Evolutionary conservation across 2,888 invertebrate genomes (phyloP).

Genomic region (Parascotia fuliginaria): DNA sequence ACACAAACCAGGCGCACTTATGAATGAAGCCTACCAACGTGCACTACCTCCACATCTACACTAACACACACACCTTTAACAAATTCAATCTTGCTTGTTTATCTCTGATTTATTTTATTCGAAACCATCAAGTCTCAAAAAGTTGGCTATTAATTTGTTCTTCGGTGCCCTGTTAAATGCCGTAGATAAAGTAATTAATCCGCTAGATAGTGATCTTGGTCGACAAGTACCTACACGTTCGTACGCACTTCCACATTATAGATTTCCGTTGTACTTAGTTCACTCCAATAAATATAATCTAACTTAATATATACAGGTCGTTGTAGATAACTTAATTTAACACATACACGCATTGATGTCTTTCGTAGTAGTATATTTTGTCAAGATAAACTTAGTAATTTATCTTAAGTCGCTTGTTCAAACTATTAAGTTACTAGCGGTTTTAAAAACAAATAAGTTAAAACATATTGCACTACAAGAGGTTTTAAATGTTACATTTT

Average conservation of each 20-base stretch:
- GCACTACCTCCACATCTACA: conserved; percentile 45
- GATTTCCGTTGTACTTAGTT: conserved; percentile 1
- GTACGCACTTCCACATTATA: conserved; percentile 28
- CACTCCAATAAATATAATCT: too few relatives aligned
- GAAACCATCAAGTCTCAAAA: conserved; percentile 74
- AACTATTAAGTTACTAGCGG: too few relatives aligned
- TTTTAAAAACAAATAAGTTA: too few relatives aligned
- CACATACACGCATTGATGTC: too few relatives aligned
- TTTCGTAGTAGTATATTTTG: too few relatives aligned
- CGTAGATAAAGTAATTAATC: conserved; percentile 80
- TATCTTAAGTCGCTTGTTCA: too few relatives aligned
- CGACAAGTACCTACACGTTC: conserved; percentile 48
- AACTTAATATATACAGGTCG: too few relatives aligned
- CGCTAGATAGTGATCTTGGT: conserved; percentile 66
- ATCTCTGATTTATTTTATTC: conserved; percentile 84
- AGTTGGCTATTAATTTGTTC: conserved; percentile 81
- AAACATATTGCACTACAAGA: too few relatives aligned
- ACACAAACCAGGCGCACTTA: conserved; percentile 73
- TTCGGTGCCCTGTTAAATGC: conserved; percentile 69
- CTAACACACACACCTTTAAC: conserved; percentile 45
- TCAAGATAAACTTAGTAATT: too few relatives aligned
- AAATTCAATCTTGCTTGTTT: conserved; percentile 77
- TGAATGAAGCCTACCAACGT: conserved; percentile 75
- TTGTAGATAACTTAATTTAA: too few relatives aligned
- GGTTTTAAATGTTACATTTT: too few relatives aligned